Percentiles rank a stretch among this genome's conserved stretches.
Conservation (phyloP, 2,113 vertebrate species). For the Raja brachyura region DNA sequence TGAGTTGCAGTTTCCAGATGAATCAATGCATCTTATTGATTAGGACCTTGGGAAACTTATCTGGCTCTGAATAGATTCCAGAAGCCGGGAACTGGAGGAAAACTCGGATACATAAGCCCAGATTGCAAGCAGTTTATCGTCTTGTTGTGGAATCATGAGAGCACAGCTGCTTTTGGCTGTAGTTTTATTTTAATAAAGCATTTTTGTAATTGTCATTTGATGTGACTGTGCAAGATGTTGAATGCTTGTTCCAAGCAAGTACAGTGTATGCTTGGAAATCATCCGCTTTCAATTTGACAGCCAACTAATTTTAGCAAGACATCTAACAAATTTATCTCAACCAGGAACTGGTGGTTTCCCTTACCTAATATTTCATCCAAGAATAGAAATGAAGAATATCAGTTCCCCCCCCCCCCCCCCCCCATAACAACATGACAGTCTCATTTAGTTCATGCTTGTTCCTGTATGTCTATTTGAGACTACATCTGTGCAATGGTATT, state of each 20-base stretch:
- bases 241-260: not conserved
- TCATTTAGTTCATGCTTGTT: not conserved
- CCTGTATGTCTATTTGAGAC: not conserved
- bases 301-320: not conserved
- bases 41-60: not conserved
- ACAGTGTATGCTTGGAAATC: not conserved
- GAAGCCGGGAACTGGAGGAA: not conserved
- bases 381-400: not conserved
- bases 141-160: not conserved
- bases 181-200: no score
- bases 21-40: not conserved
- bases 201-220: not conserved
- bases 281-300: not conserved
- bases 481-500: not conserved
- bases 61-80: not conserved
- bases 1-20: not conserved
- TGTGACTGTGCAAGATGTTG: not conserved
- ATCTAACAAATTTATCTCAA: not conserved
- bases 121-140: not conserved
- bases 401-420: no score
- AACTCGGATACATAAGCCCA: not conserved
- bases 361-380: not conserved
- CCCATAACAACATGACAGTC: no score
- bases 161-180: no score
- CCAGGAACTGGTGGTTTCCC: not conserved